phyloP scores from a whole-genome alignment of 2,888 invertebrate genomes.

The Lithophane leautieri region DNA sequence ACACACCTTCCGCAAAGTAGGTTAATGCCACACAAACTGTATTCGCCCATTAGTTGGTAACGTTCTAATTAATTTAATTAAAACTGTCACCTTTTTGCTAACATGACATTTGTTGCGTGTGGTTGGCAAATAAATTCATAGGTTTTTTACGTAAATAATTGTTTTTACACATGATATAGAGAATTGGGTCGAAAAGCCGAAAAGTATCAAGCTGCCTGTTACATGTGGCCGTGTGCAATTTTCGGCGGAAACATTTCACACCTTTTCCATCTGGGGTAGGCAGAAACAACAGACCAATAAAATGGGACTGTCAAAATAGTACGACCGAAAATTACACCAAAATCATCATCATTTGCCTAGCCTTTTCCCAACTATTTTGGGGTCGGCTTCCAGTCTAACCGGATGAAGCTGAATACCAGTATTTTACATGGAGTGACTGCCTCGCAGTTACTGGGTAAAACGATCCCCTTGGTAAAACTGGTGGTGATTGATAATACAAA shows the following conservation, averaged over 20 bases:
- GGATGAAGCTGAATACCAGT: not conserved
- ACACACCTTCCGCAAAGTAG: slow-evolving; percentile 49
- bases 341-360: not conserved
- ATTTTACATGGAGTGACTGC: not conserved
- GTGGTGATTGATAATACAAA: no score
- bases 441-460: not conserved
- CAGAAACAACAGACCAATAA: not conserved
- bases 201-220: no score
- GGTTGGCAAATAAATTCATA: slow-evolving; percentile 10
- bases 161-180: slow-evolving; percentile 38
- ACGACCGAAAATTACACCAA: no score
- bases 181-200: slow-evolving; percentile 14
- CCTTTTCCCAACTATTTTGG: not conserved
- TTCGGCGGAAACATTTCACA: not conserved
- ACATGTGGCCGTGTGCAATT: not conserved
- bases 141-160: slow-evolving; percentile 24
- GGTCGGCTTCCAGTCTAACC: not conserved
- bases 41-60: slow-evolving; percentile 15
- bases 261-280: not conserved
- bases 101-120: slow-evolving; percentile 34
- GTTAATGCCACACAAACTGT: slow-evolving; percentile 33
- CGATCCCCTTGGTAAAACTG: no score
- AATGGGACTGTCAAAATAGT: not conserved
- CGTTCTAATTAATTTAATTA: slow-evolving; percentile 46
- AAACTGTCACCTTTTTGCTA: slow-evolving; percentile 24